phyloP scores from a whole-genome alignment of 2,113 vertebrate genomes.

The Phalacrocorax brasilianus region DNA sequence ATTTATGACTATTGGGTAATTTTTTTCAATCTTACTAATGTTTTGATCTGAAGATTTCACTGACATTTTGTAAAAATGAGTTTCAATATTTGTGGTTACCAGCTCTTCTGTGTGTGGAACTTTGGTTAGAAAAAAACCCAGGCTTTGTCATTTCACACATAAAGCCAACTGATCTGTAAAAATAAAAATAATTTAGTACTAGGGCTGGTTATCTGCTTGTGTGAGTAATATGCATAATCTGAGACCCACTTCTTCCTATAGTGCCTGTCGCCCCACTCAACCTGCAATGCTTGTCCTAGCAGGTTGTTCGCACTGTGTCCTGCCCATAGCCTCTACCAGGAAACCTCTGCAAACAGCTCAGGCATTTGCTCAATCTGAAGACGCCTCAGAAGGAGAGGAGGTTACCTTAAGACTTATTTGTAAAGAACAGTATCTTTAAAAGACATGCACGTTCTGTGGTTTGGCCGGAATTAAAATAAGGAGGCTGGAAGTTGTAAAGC shows the following conservation, averaged over 20 bases:
- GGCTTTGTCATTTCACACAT: not conserved
- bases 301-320: not conserved
- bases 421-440: not conserved
- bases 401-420: not conserved
- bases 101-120: not conserved
- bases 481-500: not conserved
- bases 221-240: not conserved
- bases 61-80: not conserved
- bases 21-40: not conserved
- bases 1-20: not conserved
- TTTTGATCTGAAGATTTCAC: not conserved
- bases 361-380: not conserved
- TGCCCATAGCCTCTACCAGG: not conserved
- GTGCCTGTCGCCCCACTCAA: rapidly evolving
- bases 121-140: not conserved
- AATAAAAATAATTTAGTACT: not conserved
- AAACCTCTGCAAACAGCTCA: not conserved
- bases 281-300: not conserved
- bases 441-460: not conserved
- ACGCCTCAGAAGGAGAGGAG: not conserved
- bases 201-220: not conserved
- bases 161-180: not conserved
- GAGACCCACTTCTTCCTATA: not conserved
- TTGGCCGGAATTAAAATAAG: not conserved
- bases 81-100: not conserved